Evolutionary conservation across 2,888 invertebrate genomes (phyloP).

Genomic region (Lasioglossum figueresi): DNA sequence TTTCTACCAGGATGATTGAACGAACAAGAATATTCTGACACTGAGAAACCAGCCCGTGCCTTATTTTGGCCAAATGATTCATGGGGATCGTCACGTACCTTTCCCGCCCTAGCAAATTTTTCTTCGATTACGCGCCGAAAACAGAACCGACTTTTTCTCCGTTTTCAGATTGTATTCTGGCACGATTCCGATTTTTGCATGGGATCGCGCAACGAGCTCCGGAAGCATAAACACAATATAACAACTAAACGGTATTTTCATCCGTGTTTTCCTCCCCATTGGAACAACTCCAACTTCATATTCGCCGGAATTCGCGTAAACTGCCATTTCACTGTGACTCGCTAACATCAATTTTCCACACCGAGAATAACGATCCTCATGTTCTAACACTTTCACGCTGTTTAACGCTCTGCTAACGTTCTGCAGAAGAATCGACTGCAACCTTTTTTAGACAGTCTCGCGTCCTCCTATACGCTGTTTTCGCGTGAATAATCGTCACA

Average conservation of each 20-base stretch:
- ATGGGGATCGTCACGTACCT: conserved; percentile 35
- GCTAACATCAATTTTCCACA: conserved; percentile 16
- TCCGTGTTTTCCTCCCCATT: conserved; percentile 42
- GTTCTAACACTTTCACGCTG: conserved; percentile 24
- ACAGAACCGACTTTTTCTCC: background rate
- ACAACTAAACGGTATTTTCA: conserved; percentile 60
- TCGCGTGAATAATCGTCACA: background rate
- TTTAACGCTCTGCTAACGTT: background rate
- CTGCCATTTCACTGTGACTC: conserved; percentile 12
- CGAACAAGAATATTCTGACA: conserved; percentile 49
- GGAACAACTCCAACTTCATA: conserved; percentile 48
- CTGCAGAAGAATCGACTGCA: background rate
- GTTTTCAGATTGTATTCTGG: conserved; percentile 13
- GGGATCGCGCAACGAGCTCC: conserved; percentile 39
- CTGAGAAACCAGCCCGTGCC: conserved; percentile 16
- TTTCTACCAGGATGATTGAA: conserved; percentile 44
- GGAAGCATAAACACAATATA: conserved; percentile 60
- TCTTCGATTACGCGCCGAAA: conserved; percentile 8
- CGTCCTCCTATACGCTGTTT: background rate
- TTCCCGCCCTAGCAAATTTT: background rate
- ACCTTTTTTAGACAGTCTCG: background rate
- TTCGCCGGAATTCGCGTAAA: conserved; percentile 44
- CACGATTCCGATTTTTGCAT: conserved; percentile 36
- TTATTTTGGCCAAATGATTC: conserved; percentile 61
- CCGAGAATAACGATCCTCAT: conserved; percentile 30